phyloP scores from a whole-genome alignment of 2,888 invertebrate species.

The Diarsia dahlii region DNA sequence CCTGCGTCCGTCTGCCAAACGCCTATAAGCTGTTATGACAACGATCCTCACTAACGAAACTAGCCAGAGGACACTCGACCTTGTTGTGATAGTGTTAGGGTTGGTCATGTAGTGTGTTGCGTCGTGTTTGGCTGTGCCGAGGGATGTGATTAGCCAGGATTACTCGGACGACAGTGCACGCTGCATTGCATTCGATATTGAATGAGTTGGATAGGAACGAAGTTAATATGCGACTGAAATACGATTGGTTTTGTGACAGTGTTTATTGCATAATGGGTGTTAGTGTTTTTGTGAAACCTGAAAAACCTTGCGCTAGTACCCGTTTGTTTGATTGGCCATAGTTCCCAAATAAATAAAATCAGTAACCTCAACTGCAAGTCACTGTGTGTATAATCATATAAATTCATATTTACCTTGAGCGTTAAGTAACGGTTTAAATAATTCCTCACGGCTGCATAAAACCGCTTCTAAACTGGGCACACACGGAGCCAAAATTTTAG shows the following conservation, averaged over 20 bases:
- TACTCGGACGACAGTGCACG: conserved; percentile 39
- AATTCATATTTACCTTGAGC: neutral
- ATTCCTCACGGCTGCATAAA: no score
- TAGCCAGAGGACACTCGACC: conserved; percentile 26
- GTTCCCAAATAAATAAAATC: neutral
- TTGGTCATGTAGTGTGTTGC: neutral
- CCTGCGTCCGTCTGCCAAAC: conserved; percentile 53
- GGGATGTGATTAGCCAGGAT: conserved; percentile 48
- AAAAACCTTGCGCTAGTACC: neutral
- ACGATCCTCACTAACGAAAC: conserved; percentile 34
- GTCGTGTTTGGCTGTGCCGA: conserved; percentile 20
- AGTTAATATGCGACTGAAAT: conserved; percentile 21
- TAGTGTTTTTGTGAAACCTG: neutral
- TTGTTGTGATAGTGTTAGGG: neutral
- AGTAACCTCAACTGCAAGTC: neutral
- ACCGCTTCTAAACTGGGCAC: no score
- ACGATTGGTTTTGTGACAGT: conserved; percentile 2
- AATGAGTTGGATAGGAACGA: conserved; percentile 31
- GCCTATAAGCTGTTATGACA: conserved; percentile 58
- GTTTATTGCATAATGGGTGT: neutral
- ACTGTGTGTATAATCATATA: neutral
- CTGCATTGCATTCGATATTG: conserved; percentile 45
- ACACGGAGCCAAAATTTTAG: no score
- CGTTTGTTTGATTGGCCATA: neutral
- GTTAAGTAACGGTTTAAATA: no score